Base-by-base conservation (phyloP, 2,113 vertebrate genomes). In the Saguinus midas region DNA sequence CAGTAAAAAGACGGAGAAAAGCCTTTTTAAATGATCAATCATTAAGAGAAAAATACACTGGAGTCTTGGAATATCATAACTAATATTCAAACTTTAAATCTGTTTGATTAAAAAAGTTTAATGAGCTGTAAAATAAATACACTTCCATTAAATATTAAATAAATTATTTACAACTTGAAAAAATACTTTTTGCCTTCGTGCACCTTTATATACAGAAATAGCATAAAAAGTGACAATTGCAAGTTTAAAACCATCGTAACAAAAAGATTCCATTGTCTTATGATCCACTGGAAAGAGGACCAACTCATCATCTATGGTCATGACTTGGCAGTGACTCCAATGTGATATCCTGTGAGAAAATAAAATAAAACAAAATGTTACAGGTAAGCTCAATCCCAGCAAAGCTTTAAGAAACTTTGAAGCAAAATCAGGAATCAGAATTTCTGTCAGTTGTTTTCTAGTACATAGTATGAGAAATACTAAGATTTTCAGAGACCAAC, bases 81-180 rank as follows among this genome's bases (percentile, higher is more conserved):
- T 95, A 80, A 95, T n/a, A 98, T 75, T 90, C 94, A 97, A 90
- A 98, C 94, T 93, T 93, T 95, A 72, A 96, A 78, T 94, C 29
- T 95, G 82, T 97, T 98, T 98, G 85, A 86, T 97, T 98, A 98
- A 98, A 98, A 98, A 98, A 97, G 93, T 98, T 99, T 99, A 99
- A 98, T 98, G 96, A 97, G 45, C 98, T 97, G 97, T 96, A 98
- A 98, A 99, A 99, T 99, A 99, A 99, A 99, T 99, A 99, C 92
- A 97, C 83, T 97, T 97, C 95, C 95, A 91, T 98, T 98, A 99
- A 99, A 99, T 99, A 99, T 98, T 99, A 99, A 99, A 98, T 98
- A 99, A 98, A 98, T 98, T 98, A 98, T 99, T 98, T 98, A 99
- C 98, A 98, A 91, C 57, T 87, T 98, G 97, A 98, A 98, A 98